Base-by-base conservation (phyloP, 2,113 vertebrate species). In the Zosterops lateralis region DNA sequence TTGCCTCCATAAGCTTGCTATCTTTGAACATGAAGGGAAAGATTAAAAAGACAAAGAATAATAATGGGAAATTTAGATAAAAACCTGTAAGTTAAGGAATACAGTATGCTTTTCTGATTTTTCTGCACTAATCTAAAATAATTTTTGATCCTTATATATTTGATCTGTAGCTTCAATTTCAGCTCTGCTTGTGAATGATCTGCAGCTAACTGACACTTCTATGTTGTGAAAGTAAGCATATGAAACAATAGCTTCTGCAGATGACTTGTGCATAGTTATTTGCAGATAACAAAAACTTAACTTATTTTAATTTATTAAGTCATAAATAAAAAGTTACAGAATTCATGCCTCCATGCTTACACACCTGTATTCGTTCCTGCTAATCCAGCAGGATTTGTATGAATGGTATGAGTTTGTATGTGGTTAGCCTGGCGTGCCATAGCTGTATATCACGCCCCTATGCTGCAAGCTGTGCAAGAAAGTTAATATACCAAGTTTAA, bases 401-500 rank as follows among this genome's bases (percentile, higher is more conserved):
- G 38, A 38, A 38, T 38, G 38, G 38, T 85, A 95, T 86, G 96
- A 90, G 96, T 96, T 95, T 95, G 95, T 92, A 95, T 92, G 94
- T 95, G 77, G 96, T 79, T 96, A 94, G 87, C 61, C 90, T 97
- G 95, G 82, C 94, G 92, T 95, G 95, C 84, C 79, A 93, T 92
- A 89, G 92, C 90, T 92, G 78, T 94, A 86, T 96, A 97, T 92
- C 90, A 96, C 48, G 94, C 89, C 96, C 96, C 81, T 83, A 79
- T 86, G 75, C 83, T 91, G 91, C 93, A 97, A 95, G 95, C 95
- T 96, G 95, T 91, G 96, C 51, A 85, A 91, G 93, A 95, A 96
- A 95, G 97, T 94, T 95, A 96, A 96, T 96, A 95, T 53, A 93
- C 73, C 90, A 97, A 95, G 93, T 95, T 97, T 97, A 98, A 97